Base-by-base conservation (phyloP, 2,888 invertebrate genomes). In the Tetranychus truncatus region DNA sequence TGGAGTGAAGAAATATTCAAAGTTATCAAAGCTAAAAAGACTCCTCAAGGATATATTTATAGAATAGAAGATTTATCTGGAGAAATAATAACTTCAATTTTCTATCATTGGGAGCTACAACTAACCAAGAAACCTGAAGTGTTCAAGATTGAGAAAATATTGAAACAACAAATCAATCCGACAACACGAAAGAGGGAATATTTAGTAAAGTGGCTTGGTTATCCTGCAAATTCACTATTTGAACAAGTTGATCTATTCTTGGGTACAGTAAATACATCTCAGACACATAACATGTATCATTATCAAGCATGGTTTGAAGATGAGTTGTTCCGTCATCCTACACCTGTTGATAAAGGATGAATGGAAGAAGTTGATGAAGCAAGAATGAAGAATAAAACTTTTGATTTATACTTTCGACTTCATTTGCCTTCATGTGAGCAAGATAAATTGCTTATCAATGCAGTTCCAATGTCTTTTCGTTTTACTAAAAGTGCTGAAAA, bases 1-100 rank as follows among this genome's bases (percentile, higher is more conserved):
- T 67, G 67, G 67, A 18, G 18, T 18, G 67, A 67, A 67, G 67
- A 67, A n/a, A 3, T 67, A 3, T 67, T 67, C n/a, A 67, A 67
- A 8, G 8, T 67, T 6, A 8, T 67, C 7, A 67, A 67, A 67
- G 21, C 5, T 8, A 67, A 67, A 8, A 67, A 67, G 8, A 67
- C 67, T n/a, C 67, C 67, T 3, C 67, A 67, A 67, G 21, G 20
- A 18, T 67, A 21, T 11, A 67, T 67, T 21, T 67, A 67, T 8
- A n/a, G n/a, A 67, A 8, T 67, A 18, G 67, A 21, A 21, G 67
- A 67, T 7, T n/a, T 67, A 9, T 4, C 8, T 21, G 67, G 21
- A 18, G 67, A 67, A 8, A 8, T 4, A 1, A 67, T 67, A 0
- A 67, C 67, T 1, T 67, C 67, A 8, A 67, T 67, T 55, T 67